These are phyloP conservation scores for Uropetala carovei DNA, from an alignment of 2,888 invertebrate species.

Conservation along the genomic window DNA sequence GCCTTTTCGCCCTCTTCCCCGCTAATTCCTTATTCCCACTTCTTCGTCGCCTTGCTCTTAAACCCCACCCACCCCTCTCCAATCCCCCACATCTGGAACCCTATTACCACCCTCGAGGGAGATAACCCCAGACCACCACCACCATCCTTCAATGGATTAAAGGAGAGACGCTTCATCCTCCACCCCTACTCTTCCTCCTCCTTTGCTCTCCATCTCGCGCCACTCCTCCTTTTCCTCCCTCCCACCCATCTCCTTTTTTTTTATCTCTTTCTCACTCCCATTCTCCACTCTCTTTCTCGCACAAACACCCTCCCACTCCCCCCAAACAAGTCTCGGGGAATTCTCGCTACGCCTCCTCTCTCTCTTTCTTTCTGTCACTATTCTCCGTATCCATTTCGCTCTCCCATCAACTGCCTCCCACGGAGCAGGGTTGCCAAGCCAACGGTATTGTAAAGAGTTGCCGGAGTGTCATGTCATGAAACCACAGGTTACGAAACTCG, in stretches of 20 bases:
- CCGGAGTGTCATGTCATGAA: not conserved
- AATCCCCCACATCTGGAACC: not conserved
- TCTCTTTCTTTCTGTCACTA: too few species aligned
- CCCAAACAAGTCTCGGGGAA: not conserved
- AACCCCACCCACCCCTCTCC: too few species aligned
- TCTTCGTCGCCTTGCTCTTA: too few species aligned
- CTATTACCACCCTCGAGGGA: not conserved
- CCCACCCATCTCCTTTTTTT: too few species aligned
- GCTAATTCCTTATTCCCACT: too few species aligned
- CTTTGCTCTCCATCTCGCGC: not conserved
- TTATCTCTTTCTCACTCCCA: too few species aligned
- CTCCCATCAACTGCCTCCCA: not conserved
- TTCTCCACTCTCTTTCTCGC: not conserved
- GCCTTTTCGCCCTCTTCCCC: too few species aligned
- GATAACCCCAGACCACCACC: not conserved
- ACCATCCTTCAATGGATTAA: not conserved
- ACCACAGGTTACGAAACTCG: not conserved
- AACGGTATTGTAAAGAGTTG: not conserved
- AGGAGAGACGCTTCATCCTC: not conserved
- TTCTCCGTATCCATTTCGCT: not conserved
- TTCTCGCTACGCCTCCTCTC: not conserved
- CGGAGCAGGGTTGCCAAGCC: not conserved
- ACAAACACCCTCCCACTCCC: constrained; percentile 4
- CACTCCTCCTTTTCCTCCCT: too few species aligned
- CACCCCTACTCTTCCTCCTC: too few species aligned